Base-by-base conservation (phyloP, 2,797 vertebrate species). In the Melanogrammus aeglefinus region DNA sequence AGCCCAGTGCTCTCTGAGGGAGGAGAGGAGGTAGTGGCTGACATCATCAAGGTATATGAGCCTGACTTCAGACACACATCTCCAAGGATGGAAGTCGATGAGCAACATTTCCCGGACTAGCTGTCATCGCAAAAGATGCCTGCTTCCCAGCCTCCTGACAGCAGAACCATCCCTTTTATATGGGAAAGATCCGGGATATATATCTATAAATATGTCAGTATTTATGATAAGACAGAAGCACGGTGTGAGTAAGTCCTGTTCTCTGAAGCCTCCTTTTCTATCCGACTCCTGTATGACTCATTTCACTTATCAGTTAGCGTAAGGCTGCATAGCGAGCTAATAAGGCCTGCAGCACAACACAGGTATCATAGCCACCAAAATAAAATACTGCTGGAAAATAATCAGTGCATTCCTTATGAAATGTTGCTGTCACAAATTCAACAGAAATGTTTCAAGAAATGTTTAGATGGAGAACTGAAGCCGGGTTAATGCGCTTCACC, bases 1-100 rank as follows among this genome's bases (percentile, higher is more conserved):
- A 88, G 88, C 87, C 87, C 75, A 66, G 27, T 80, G 89, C 77
- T 82, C 41, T 82, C 87, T 57, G 75, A 85, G 81, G 24, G 57
- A 27, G 57, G 57, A 66, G 9, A 7, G n/a, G 2, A 81, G 81
- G 4, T 63, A 63, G 51, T 21, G 51, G 5, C 51, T 92, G 91
- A 94, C 91, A 93, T 92, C 92, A 93, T 94, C 92, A 93, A 88
- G 88, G 85, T 36, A 91, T 86, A 89, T 86, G 84, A 84, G 88
- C 83, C 87, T 92, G 88, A 81, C 88, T 86, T 72, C 78, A 89
- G 85, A 93, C 87, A 93, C 87, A 93, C 87, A 87, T 85, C 91
- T 88, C 84, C 85, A 82, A 75, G 86, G 85, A 89, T 88, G 85
- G 89, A 84, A 85, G 80, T 47, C 83, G 86, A 76, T 39, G 77